Evolutionary conservation across 2,888 invertebrate genomes (phyloP).

Genomic region (Rotaria macrura): DNA sequence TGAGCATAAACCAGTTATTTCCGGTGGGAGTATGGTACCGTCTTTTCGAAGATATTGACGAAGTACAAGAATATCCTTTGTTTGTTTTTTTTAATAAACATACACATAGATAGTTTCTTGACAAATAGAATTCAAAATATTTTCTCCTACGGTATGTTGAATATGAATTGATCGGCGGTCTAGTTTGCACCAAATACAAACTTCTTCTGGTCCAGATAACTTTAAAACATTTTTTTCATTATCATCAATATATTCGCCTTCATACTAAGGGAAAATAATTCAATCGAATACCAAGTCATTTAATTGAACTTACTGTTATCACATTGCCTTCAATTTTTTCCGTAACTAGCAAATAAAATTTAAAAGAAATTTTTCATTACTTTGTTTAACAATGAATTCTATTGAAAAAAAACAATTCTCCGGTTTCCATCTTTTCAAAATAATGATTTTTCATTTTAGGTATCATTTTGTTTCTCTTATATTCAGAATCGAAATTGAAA

Average conservation of each 20-base stretch:
- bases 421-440: no score
- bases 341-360: background rate
- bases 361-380: no score
- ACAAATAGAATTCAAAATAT: background rate
- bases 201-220: slow-evolving; percentile 5
- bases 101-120: background rate
- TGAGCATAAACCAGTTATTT: background rate
- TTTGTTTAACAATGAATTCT: no score
- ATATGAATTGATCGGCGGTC: slow-evolving; percentile 3
- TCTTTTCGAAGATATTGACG: slow-evolving; percentile 16
- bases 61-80: slow-evolving; percentile 11
- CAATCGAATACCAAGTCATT: no score
- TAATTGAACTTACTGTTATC: background rate
- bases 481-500: no score
- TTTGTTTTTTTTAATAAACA: background rate
- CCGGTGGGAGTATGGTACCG: background rate
- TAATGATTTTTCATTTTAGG: no score
- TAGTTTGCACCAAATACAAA: background rate
- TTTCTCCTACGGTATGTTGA: slow-evolving; percentile 12
- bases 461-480: no score
- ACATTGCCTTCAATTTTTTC: slow-evolving; percentile 20
- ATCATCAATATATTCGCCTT: slow-evolving; percentile 17
- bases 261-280: background rate
- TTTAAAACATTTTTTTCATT: background rate
- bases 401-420: no score